Evolutionary conservation across 2,113 vertebrate species (phyloP).

Genomic region (Rhinolophus sinicus): DNA sequence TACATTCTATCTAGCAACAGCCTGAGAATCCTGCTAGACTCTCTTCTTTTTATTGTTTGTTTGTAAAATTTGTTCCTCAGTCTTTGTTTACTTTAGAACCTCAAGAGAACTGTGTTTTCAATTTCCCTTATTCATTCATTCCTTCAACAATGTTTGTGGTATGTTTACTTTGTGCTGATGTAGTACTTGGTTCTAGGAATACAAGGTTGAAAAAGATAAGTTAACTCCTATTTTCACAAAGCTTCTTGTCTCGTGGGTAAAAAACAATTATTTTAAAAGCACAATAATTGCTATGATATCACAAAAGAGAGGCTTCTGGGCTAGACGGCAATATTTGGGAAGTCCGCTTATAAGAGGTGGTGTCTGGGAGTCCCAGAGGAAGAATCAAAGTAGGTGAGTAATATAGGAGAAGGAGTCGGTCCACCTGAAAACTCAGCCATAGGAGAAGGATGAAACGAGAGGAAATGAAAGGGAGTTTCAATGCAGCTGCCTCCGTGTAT

Average conservation of each 20-base stretch:
- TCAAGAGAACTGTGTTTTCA: background rate
- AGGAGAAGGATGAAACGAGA: no score
- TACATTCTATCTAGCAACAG: background rate
- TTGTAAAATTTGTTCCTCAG: background rate
- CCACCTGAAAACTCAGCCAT: background rate
- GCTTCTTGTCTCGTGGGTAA: background rate
- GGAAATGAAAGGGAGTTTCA: background rate
- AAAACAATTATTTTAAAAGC: background rate
- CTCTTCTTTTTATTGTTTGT: background rate
- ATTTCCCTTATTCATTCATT: background rate
- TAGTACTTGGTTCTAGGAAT: background rate
- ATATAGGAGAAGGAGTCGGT: fast-evolving
- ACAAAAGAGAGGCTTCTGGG: background rate
- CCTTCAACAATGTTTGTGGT: background rate
- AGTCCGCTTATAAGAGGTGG: background rate
- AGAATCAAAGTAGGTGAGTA: background rate
- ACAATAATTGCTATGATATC: background rate
- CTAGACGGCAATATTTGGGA: background rate
- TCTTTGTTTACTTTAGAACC: background rate
- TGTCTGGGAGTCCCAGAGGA: background rate
- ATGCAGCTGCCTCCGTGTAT: fast-evolving
- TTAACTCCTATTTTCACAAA: background rate
- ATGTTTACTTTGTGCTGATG: background rate
- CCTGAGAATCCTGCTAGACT: background rate
- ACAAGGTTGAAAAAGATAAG: background rate